Base-by-base conservation (phyloP, 2,113 vertebrate genomes). In the Hystrix brachyura region DNA sequence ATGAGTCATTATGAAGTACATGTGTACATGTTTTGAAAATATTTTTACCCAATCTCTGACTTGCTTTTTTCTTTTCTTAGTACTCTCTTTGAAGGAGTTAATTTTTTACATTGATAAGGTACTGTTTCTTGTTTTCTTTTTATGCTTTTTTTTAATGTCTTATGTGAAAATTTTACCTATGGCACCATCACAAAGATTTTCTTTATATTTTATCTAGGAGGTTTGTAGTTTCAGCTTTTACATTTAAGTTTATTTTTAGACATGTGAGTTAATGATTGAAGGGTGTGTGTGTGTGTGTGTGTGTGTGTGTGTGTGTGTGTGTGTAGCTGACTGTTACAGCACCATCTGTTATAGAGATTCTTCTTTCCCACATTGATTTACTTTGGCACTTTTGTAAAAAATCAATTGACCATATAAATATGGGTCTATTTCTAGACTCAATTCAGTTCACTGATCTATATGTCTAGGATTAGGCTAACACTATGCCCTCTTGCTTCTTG, bases 341-440 rank as follows among this genome's bases (percentile, higher is more conserved):
- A 72, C 55, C 59, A 74, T 80, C 65, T 90, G 48, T 87, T 81
- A 79, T 17, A 80, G 48, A 81, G 34, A 69, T 43, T 84, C 62
- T 79, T 91, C 17, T 83, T 90, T 78, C 6, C 43, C 48, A 55
- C 64, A 59, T 55, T 79, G 78, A 94, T 67, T 92, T 89, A 79
- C 38, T 38, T 89, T 89, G 79, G 53, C 55, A 80, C 38, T 55
- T 89, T 84, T 57, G 21, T 62, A 48, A 92, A 71, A 57, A 71
- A 57, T 79, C 93, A 71, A 11, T 64, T 88, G 93, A 64, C 53
- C 23, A 34, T 92, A 32, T 64, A 72, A 83, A 69, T 48, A n/a
- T 69, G 43, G 59, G 15, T 87, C 59, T 88, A 78, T 69, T 90
- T 74, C 72, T 72, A 60, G 71, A 91, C 10, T 76, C 17, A 67